A percentile compares a stretch with the other conserved stretches of the same genome.
These are phyloP conservation scores for Malurus leucopterus DNA, from an alignment of 2,797 vertebrate genomes.

Conservation along the genomic window DNA sequence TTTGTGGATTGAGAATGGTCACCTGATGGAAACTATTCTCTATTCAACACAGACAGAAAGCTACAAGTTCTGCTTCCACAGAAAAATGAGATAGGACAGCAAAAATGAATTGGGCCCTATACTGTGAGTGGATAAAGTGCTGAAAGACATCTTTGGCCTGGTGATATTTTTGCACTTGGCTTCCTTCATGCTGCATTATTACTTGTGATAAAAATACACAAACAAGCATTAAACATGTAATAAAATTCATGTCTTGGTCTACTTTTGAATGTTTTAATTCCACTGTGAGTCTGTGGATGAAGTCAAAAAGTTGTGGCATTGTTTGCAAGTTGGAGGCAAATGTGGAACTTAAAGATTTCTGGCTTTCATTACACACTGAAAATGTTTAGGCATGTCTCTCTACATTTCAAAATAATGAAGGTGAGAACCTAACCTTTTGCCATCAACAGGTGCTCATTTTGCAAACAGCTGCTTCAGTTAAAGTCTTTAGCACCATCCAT, in stretches of 20 bases:
- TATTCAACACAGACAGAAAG: neutral
- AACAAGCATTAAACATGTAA: neutral
- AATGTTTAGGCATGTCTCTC: neutral
- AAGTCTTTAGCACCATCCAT: constrained; percentile 7
- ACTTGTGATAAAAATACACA: neutral
- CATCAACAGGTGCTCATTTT: constrained; percentile 6
- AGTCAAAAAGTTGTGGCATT: neutral
- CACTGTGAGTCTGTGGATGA: neutral
- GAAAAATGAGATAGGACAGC: neutral
- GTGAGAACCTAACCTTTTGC: neutral
- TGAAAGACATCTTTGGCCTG: neutral
- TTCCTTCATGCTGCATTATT: neutral
- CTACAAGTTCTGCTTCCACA: neutral
- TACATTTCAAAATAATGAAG: neutral
- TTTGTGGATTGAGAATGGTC: neutral
- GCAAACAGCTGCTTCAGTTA: constrained; percentile 18
- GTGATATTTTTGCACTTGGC: neutral
- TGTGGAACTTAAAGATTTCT: neutral
- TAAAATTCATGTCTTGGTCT: neutral
- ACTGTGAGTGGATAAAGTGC: neutral
- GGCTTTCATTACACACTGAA: neutral
- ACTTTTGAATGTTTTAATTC: neutral
- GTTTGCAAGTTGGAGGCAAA: neutral
- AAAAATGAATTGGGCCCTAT: neutral
- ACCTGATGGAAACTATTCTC: neutral